Base-by-base conservation (phyloP, 2,797 vertebrate genomes). In the Cyprinodon diabolis region DNA sequence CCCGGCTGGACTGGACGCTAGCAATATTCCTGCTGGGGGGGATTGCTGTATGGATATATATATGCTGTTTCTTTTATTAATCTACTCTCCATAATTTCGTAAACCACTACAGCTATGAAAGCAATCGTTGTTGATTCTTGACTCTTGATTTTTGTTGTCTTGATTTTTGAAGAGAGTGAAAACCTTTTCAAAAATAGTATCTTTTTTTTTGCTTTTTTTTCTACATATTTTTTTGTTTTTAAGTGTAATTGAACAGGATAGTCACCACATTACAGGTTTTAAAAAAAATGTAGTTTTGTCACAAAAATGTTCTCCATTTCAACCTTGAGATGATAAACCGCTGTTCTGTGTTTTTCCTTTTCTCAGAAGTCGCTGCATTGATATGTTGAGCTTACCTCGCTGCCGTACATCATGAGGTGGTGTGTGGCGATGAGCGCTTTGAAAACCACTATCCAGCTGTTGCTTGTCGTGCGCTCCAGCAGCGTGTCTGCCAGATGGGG, bases 401-500 rank as follows among this genome's bases (percentile, higher is more conserved):
- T 97, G 88, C 97, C 97, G 68, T 98, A 96, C 95, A 98, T 97
- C 97, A 98, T 99, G 92, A 99, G 97, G 93, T 99, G 96, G 94
- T 99, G 97, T 56, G 96, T 96, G 91, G 98, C 97, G 91, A 99
- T 96, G 90, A 99, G 96, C 88, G 97, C 96, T 94, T 99, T 99
- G 93, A 99, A 98, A 80, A 99, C 97, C 90, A 99, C 97, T 78
- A 98, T 96, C 97, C 97, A 99, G 95, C 96, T 99, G 93, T 95
- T 96, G 92, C 95, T 98, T 48, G 94, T 92, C 35, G 96, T 96
- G 90, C 97, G 95, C 90, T 97, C 96, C 91, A 96, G 96, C 86
- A 99, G 96, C 0, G 96, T 94, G 90, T 99, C 96, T 73, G 96
- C 97, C 94, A 99, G 91, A 89, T 96, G 96, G 2, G 96, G 95